Percentiles rank a stretch among this genome's conserved stretches.
phyloP scores from a whole-genome alignment of 1,140 invertebrate genomes.

The Zelostemma sp. region DNA sequence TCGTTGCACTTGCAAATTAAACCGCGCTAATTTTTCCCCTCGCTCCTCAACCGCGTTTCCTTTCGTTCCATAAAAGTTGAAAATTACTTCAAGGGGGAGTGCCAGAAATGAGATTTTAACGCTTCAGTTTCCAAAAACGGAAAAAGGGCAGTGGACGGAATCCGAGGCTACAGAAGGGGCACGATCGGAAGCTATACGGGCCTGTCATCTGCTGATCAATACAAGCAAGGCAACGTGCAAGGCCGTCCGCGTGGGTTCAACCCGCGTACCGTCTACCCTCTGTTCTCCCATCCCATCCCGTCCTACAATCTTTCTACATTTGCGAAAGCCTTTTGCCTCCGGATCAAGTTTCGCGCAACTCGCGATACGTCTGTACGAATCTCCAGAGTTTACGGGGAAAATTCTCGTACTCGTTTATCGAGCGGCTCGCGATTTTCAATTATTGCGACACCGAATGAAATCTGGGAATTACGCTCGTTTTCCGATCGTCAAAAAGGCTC shows the following conservation, averaged over 20 bases:
- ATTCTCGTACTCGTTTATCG: too few species aligned
- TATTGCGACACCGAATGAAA: too few species aligned
- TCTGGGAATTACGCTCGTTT: too few species aligned
- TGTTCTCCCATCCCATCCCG: slow-evolving; percentile 14
- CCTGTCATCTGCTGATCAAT: slow-evolving; percentile 67
- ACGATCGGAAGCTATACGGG: slow-evolving; percentile 50
- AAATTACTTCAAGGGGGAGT: too few species aligned
- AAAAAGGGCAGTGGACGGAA: slow-evolving; percentile 27
- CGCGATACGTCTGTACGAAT: not conserved
- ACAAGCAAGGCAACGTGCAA: slow-evolving; percentile 67
- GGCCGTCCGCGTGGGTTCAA: slow-evolving; percentile 63
- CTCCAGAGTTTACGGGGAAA: too few species aligned
- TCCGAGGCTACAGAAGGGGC: slow-evolving; percentile 13
- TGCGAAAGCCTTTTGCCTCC: slow-evolving; percentile 8
- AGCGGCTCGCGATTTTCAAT: too few species aligned
- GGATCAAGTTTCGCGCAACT: not conserved
- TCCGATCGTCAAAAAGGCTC: too few species aligned
- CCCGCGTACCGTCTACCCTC: slow-evolving; percentile 46
- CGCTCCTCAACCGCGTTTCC: not conserved
- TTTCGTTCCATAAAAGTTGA: too few species aligned
- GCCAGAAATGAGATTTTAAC: too few species aligned
- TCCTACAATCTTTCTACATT: slow-evolving; percentile 30
- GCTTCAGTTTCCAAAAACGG: too few species aligned
- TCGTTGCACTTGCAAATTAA: not conserved
- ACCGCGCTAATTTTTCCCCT: not conserved